Evolutionary conservation across 2,113 vertebrate species (phyloP).

Genomic region (Lampris megalopsis): DNA sequence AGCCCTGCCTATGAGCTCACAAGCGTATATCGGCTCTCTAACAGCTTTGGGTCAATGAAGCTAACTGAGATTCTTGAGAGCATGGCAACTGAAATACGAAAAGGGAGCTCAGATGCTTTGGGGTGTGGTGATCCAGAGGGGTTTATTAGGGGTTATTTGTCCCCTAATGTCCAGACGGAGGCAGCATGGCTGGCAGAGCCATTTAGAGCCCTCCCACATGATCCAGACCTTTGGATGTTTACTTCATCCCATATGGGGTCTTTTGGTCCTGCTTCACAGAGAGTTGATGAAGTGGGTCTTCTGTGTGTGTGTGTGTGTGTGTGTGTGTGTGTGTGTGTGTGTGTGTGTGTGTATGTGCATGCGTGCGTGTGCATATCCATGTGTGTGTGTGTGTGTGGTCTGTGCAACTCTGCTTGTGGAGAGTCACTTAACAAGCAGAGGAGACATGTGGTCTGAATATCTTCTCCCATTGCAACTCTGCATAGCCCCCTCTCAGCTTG

Average conservation of each 20-base stretch:
- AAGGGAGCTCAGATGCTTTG: not conserved
- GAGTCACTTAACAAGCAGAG: constrained; percentile 31
- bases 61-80: not conserved
- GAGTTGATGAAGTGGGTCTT: constrained; percentile 25
- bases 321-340: constrained; percentile 15
- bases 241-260: constrained; percentile 15
- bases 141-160: not conserved
- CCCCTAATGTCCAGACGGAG: constrained; percentile 6
- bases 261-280: constrained; percentile 15
- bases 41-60: constrained; percentile 5
- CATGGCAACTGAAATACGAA: not conserved
- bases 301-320: constrained; percentile 37
- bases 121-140: not conserved
- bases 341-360: constrained; percentile 16
- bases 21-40: not conserved
- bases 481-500: constrained; percentile 4
- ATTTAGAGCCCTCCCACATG: constrained; percentile 17
- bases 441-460: constrained; percentile 25
- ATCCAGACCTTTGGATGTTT: constrained; percentile 12
- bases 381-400: constrained; percentile 17
- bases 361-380: not conserved
- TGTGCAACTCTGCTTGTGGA: constrained; percentile 1
- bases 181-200: not conserved
- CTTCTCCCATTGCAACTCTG: constrained; percentile 21
- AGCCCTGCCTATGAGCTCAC: not conserved